Conservation (phyloP, 2,113 vertebrate species). For the Cyphomyrus plagiostoma region DNA sequence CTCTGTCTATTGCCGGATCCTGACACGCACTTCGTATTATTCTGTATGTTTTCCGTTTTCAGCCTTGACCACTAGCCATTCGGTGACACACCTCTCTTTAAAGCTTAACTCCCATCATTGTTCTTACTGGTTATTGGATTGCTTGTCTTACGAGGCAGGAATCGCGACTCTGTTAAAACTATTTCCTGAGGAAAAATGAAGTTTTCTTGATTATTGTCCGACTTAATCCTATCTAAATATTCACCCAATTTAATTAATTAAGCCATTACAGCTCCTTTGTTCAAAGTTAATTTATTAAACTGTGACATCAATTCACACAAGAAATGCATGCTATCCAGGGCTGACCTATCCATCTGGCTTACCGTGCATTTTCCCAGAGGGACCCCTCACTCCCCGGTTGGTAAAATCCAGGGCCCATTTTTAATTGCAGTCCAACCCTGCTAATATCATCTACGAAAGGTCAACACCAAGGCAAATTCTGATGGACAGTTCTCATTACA, state of each 20-base stretch:
- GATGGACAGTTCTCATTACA: neutral
- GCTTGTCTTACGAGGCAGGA: neutral
- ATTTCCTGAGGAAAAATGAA: neutral
- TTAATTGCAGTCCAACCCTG: neutral
- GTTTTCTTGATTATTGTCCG: neutral
- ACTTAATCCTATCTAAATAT: neutral
- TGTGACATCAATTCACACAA: neutral
- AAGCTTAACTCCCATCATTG: neutral
- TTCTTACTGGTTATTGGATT: neutral
- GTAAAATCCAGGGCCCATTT: neutral
- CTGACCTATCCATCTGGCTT: neutral
- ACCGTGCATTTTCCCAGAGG: neutral
- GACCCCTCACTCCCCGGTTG: neutral
- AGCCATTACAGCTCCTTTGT: neutral
- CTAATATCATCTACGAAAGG: neutral
- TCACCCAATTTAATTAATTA: neutral
- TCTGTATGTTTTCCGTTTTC: neutral
- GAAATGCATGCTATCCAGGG: neutral
- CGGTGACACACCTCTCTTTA: neutral
- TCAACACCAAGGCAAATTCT: neutral
- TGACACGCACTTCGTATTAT: neutral
- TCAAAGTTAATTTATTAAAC: neutral
- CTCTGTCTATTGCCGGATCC: neutral
- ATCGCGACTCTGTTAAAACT: neutral
- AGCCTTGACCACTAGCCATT: neutral